Evolutionary conservation across 2,797 vertebrate species (phyloP).

Genomic region (Poliocrania exsul): DNA sequence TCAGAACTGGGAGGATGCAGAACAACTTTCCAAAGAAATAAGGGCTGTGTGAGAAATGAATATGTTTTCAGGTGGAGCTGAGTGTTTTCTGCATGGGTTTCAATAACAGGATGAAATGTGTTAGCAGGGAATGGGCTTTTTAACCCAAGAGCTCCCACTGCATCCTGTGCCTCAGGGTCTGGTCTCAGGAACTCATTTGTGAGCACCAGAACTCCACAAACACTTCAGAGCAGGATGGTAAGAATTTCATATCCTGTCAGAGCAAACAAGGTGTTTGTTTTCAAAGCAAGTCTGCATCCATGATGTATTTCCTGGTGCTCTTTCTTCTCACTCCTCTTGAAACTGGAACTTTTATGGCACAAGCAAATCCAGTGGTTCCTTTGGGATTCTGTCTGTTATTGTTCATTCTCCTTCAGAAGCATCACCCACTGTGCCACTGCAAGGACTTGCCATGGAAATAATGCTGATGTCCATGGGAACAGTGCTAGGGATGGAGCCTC

Average conservation of each 20-base stretch:
- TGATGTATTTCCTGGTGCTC: not conserved
- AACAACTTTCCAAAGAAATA: constrained; percentile 14
- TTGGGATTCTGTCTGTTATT: not conserved
- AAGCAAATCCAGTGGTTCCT: not conserved
- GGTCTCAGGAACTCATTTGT: not conserved
- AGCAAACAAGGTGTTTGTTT: not conserved
- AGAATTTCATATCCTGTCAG: not conserved
- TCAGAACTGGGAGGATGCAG: not conserved
- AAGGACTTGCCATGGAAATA: not conserved
- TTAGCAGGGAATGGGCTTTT: not conserved
- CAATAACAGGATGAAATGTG: not conserved
- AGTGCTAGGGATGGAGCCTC: not conserved
- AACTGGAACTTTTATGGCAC: not conserved
- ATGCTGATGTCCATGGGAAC: not conserved
- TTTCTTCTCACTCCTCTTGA: not conserved
- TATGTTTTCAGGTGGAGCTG: not conserved
- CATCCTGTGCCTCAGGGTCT: not conserved
- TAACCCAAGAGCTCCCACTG: not conserved
- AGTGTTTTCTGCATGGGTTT: not conserved
- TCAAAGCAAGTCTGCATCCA: not conserved
- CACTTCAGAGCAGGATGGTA: not conserved
- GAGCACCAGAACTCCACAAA: not conserved
- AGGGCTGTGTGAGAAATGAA: not conserved
- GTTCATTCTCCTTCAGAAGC: not conserved
- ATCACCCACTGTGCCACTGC: not conserved